These are phyloP conservation scores for Brachionus manjavacas DNA, from an alignment of 1,140 invertebrate species.

Conservation along the genomic window DNA sequence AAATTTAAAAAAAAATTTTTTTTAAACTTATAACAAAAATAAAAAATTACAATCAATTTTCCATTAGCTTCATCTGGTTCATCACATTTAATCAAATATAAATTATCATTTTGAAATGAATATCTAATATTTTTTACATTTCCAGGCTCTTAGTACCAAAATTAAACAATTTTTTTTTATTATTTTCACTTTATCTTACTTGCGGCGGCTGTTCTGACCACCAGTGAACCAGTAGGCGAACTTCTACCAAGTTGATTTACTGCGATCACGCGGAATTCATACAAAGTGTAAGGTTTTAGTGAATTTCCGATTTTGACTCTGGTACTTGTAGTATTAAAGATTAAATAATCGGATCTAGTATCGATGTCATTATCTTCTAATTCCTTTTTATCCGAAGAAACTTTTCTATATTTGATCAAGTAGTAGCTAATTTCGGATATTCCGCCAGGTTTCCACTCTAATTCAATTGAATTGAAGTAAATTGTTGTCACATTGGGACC, in stretches of 20 bases:
- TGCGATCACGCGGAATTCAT: constrained; percentile 11
- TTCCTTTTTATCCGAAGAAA: background rate
- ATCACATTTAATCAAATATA: constrained; percentile 22
- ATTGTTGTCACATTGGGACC: constrained; percentile 15
- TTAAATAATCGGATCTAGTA: background rate
- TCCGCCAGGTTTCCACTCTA: constrained; percentile 39
- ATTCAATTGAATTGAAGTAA: constrained; percentile 25
- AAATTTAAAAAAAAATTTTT: background rate
- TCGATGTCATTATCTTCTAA: background rate
- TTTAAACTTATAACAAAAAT: background rate
- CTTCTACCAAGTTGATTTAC: constrained; percentile 22
- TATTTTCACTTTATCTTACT: background rate
- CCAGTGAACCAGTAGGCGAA: background rate
- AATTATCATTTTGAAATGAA: constrained; percentile 7
- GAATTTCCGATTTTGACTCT: constrained; percentile 19
- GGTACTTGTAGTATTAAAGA: background rate
- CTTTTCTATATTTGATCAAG: background rate
- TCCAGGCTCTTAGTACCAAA: constrained; percentile 18
- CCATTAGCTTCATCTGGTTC: constrained; percentile 31
- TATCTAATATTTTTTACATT: constrained; percentile 35
- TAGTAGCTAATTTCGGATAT: background rate
- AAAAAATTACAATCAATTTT: background rate
- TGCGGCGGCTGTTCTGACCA: constrained; percentile 25
- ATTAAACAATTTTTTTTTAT: background rate
- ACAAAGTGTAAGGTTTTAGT: constrained; percentile 17